phyloP scores from a whole-genome alignment of 2,797 vertebrate species.

The Rhadinocentrus ornatus region DNA sequence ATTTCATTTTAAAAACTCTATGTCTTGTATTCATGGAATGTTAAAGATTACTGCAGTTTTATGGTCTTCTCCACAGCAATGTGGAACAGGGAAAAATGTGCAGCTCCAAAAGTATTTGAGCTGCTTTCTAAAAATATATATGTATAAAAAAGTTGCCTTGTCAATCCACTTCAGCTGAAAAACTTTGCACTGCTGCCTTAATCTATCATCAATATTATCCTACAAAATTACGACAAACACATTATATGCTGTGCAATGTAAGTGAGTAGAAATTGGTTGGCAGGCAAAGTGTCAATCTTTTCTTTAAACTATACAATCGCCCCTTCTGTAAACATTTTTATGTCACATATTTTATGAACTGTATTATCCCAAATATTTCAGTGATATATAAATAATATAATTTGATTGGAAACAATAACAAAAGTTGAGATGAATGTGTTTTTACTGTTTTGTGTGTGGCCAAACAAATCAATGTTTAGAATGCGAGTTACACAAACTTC shows the following conservation, averaged over 20 bases:
- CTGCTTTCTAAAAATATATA: background rate
- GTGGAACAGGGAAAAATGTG: background rate
- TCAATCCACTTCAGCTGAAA: background rate
- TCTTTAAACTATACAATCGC: background rate
- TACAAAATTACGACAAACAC: background rate
- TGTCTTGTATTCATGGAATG: background rate
- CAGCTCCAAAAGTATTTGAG: background rate
- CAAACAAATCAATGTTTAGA: too few relatives aligned
- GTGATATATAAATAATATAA: background rate
- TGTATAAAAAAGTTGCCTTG: background rate
- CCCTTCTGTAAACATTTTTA: background rate
- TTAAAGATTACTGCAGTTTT: background rate
- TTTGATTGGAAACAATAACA: background rate
- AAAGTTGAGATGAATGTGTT: background rate
- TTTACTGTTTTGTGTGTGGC: background rate
- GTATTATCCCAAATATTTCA: background rate
- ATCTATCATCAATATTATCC: background rate
- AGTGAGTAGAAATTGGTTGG: background rate
- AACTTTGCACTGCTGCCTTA: background rate
- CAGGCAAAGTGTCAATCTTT: background rate
- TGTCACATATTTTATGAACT: background rate
- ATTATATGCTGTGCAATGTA: background rate
- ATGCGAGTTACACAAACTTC: too few relatives aligned
- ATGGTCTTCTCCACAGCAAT: background rate
- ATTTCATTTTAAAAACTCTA: conserved; percentile 4